A percentile compares a stretch with the other conserved stretches of the same genome.
Conservation (phyloP, 2,888 invertebrate species). For the Troides aeacus region DNA sequence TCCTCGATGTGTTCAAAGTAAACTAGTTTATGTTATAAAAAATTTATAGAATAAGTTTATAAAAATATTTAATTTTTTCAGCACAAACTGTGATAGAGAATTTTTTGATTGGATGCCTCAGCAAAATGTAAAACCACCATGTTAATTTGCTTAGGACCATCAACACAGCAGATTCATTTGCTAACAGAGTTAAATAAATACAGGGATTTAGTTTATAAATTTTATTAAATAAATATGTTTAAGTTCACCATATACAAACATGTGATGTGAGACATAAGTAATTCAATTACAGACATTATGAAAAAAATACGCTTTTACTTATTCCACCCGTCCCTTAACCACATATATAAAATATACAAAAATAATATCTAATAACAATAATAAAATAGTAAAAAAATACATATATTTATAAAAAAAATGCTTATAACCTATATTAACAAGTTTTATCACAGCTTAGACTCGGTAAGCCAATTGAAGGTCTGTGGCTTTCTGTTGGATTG, state of each 20-base stretch:
- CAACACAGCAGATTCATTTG: slow-evolving; percentile 68
- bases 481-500: slow-evolving; percentile 94
- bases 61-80: slow-evolving; percentile 60
- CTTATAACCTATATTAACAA: slow-evolving; percentile 18
- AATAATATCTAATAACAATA: slow-evolving; percentile 19
- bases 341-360: slow-evolving; percentile 29
- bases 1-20: too few species aligned
- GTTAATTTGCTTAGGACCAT: slow-evolving; percentile 65
- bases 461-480: slow-evolving; percentile 94
- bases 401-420: not conserved
- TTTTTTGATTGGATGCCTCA: slow-evolving; percentile 81
- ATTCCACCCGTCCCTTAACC: slow-evolving; percentile 34
- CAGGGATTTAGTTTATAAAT: slow-evolving; percentile 79
- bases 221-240: slow-evolving; percentile 72
- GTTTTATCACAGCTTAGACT: slow-evolving; percentile 88
- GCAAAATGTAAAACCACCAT: slow-evolving; percentile 67
- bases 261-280: slow-evolving; percentile 60
- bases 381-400: slow-evolving; percentile 28
- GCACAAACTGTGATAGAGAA: slow-evolving; percentile 90
- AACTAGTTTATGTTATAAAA: too few species aligned
- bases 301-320: slow-evolving; percentile 39
- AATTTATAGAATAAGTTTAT: too few species aligned
- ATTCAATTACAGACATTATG: slow-evolving; percentile 75
- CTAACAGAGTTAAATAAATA: slow-evolving; percentile 73
- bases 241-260: slow-evolving; percentile 72